phyloP scores from a whole-genome alignment of 2,797 vertebrate species.

The Scolopax rusticola region DNA sequence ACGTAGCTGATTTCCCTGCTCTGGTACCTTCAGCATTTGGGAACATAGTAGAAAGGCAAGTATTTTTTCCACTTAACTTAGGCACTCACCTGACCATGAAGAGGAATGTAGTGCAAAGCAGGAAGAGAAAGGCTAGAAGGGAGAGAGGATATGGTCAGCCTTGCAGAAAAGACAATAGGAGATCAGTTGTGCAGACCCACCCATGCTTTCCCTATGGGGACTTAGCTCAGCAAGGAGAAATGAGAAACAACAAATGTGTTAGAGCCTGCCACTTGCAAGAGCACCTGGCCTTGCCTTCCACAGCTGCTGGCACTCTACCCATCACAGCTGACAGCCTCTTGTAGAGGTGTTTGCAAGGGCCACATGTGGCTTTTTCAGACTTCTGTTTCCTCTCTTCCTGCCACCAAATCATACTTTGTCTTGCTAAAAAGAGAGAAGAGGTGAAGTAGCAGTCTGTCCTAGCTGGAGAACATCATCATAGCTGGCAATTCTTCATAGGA shows the following conservation, averaged over 20 bases:
- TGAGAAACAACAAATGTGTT: conserved; percentile 21
- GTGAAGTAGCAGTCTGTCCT: not conserved
- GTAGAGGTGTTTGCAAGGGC: not conserved
- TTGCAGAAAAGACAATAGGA: conserved; percentile 23
- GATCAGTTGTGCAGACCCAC: conserved; percentile 29
- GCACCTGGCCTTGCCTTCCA: conserved; percentile 21
- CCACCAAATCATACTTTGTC: not conserved
- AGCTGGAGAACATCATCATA: not conserved
- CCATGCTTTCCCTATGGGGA: not conserved
- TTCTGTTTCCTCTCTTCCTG: not conserved
- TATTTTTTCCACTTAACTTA: conserved; percentile 28
- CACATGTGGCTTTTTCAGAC: not conserved
- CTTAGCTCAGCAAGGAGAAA: not conserved
- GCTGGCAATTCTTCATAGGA: not conserved
- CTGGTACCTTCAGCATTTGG: not conserved
- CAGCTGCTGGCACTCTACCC: conserved; percentile 30
- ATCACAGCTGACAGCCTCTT: conserved; percentile 2
- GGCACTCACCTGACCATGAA: not conserved
- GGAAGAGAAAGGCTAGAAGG: conserved; percentile 26
- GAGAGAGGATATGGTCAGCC: not conserved
- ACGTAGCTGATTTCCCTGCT: not conserved
- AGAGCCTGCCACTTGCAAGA: not conserved
- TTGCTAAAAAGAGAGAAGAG: not conserved
- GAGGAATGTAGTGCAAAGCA: not conserved
- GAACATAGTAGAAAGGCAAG: not conserved